These are phyloP conservation scores for Pluvialis apricaria DNA, from an alignment of 2,113 vertebrate species.

Conservation along the genomic window DNA sequence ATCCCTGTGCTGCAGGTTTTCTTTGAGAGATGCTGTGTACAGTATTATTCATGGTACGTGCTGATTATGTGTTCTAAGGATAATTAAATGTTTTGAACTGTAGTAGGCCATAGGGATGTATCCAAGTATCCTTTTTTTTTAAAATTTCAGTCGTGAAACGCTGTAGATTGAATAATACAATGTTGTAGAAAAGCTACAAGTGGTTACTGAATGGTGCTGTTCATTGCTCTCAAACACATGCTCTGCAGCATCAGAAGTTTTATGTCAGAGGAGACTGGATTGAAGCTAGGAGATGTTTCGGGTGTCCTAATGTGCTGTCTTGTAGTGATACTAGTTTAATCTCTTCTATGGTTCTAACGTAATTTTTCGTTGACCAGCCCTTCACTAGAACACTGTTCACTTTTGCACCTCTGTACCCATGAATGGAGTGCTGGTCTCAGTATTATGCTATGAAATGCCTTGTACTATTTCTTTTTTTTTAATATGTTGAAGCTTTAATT, in stretches of 20 bases:
- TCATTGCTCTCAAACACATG: neutral
- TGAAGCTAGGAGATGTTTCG: neutral
- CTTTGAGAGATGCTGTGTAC: neutral
- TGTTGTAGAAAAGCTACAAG: neutral
- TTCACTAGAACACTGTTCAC: neutral
- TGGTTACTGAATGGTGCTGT: neutral
- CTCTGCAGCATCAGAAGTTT: neutral
- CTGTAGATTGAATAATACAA: neutral
- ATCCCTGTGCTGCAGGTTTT: neutral
- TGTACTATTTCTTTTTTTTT: neutral
- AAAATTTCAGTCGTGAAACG: neutral
- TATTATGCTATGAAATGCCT: neutral
- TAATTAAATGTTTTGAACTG: neutral
- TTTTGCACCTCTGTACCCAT: neutral
- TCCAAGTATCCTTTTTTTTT: neutral
- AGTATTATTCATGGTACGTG: neutral
- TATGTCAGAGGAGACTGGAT: neutral
- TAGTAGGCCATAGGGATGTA: neutral
- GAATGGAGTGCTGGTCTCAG: neutral
- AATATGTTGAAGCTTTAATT: neutral
- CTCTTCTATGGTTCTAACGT: rapidly evolving
- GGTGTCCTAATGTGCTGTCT: rapidly evolving
- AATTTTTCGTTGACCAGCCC: neutral
- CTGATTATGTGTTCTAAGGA: neutral
- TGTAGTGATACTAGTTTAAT: neutral